A percentile compares a stretch with the other conserved stretches of the same genome.
Evolutionary conservation across 2,888 invertebrate genomes (phyloP).

Genomic region (Mythimna pallens): DNA sequence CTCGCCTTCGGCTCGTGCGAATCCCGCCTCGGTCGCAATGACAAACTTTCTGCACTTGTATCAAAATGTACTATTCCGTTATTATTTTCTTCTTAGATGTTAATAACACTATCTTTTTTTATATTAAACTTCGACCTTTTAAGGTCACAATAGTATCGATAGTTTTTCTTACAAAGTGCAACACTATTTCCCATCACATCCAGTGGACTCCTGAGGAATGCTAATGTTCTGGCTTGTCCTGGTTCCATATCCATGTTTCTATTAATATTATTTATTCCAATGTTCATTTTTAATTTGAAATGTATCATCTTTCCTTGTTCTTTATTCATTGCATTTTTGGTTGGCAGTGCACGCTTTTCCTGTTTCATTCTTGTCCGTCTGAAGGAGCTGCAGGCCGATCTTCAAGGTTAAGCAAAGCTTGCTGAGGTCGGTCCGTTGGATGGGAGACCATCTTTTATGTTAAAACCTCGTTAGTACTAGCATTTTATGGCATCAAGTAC

Average conservation of each 20-base stretch:
- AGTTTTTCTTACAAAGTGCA: background rate
- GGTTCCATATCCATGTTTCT: constrained; percentile 39
- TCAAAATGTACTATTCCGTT: no score
- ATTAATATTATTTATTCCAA: constrained; percentile 42
- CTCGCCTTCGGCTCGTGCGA: no score
- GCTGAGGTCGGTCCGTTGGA: no score
- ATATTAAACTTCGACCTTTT: no score
- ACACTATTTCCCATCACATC: constrained; percentile 48
- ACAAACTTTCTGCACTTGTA: no score
- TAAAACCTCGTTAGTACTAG: no score
- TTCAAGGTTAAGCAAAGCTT: background rate
- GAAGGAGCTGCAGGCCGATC: background rate
- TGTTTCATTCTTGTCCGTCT: background rate
- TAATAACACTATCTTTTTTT: no score
- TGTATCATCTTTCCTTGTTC: constrained; percentile 9
- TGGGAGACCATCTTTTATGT: no score
- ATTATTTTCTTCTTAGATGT: no score
- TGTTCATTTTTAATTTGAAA: constrained; percentile 29
- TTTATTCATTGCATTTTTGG: constrained; percentile 21
- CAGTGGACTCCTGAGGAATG: constrained; percentile 66
- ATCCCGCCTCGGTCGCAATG: no score
- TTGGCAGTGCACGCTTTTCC: background rate
- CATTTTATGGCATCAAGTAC: no score
- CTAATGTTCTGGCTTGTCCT: constrained; percentile 59
- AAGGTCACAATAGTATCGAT: constrained; percentile 27